Conservation (phyloP, 2,888 invertebrate species). For the Ectemnius continuus region DNA sequence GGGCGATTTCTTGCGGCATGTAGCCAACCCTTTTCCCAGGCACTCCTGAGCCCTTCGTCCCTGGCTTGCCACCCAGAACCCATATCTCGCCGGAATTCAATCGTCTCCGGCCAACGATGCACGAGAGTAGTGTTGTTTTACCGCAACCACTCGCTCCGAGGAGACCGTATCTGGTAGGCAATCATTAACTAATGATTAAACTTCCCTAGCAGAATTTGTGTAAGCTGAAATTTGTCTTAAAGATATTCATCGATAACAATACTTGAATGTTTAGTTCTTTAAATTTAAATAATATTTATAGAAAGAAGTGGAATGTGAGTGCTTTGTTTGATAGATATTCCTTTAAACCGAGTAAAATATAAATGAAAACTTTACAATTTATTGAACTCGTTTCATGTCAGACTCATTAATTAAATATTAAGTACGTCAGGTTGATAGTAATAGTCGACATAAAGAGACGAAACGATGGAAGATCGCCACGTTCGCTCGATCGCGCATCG, state of each 20-base stretch:
- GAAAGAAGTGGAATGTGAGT: too few relatives aligned
- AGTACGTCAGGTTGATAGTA: too few relatives aligned
- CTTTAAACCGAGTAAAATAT: too few relatives aligned
- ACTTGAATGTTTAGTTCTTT: too few relatives aligned
- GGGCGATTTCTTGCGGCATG: constrained; percentile 96
- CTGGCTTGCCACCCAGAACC: constrained; percentile 94
- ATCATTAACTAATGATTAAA: not conserved
- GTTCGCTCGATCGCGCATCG: constrained; percentile 17
- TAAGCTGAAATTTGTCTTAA: too few relatives aligned
- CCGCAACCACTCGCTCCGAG: constrained; percentile 97
- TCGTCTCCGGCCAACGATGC: constrained; percentile 92
- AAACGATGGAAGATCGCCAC: constrained; percentile 30
- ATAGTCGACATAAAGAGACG: not conserved
- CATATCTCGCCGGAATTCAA: constrained; percentile 92
- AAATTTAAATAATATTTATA: too few relatives aligned
- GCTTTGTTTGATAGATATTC: too few relatives aligned
- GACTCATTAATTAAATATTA: too few relatives aligned
- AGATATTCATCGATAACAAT: too few relatives aligned
- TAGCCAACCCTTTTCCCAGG: constrained; percentile 97
- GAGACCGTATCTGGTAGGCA: constrained; percentile 88
- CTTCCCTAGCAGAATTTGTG: too few relatives aligned
- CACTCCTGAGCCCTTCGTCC: constrained; percentile 92
- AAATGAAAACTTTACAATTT: too few relatives aligned
- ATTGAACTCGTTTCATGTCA: too few relatives aligned
- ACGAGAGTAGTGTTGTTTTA: constrained; percentile 96